Conservation (phyloP, 1,140 invertebrate species). For the Pseudomyrmex gracilis region DNA sequence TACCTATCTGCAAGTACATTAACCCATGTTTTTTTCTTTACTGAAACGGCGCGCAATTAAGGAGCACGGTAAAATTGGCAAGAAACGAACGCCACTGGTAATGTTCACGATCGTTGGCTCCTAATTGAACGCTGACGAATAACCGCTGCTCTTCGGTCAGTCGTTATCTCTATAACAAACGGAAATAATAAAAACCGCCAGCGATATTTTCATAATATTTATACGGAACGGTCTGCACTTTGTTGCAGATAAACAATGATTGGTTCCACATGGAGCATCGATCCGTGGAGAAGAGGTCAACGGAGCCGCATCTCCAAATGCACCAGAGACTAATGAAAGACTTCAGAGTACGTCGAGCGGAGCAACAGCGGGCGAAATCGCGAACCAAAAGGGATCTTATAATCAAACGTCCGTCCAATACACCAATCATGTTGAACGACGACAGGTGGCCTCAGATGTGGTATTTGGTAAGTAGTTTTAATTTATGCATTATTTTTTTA, state of each 20-base stretch:
- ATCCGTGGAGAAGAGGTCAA: slow-evolving; percentile 90
- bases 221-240: slow-evolving; percentile 69
- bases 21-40: slow-evolving; percentile 20
- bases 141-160: not conserved
- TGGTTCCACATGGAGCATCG: slow-evolving; percentile 93
- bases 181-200: slow-evolving; percentile 22
- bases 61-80: not conserved
- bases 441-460: slow-evolving; percentile 95
- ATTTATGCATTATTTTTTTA: slow-evolving; percentile 9
- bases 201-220: slow-evolving; percentile 24
- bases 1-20: not conserved
- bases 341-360: slow-evolving; percentile 89
- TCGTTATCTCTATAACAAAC: slow-evolving; percentile 5
- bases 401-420: slow-evolving; percentile 79
- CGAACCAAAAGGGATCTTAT: slow-evolving; percentile 90
- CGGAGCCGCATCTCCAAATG: slow-evolving; percentile 88
- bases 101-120: slow-evolving; percentile 45
- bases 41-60: slow-evolving; percentile 37
- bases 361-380: slow-evolving; percentile 89
- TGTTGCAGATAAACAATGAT: slow-evolving; percentile 91
- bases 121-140: slow-evolving; percentile 29
- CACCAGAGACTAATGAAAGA: slow-evolving; percentile 89
- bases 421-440: slow-evolving; percentile 89
- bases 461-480: slow-evolving; percentile 92
- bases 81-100: slow-evolving; percentile 19